Base-by-base conservation (phyloP, 2,113 vertebrate genomes). In the Orientallactaga bullata region DNA sequence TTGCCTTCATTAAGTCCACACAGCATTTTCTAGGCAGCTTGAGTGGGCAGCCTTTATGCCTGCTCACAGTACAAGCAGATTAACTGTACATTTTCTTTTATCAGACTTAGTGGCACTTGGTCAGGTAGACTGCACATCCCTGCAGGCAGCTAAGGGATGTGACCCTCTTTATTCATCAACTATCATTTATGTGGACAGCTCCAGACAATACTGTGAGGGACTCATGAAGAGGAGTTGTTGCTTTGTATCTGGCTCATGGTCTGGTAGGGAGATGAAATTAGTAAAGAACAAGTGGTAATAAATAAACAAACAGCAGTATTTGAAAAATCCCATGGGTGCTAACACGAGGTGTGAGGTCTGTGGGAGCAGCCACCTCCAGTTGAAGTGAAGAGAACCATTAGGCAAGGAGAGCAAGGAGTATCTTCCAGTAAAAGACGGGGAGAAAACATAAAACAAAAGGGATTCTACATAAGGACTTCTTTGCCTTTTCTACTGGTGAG, bases 151-250 rank as follows among this genome's bases (percentile, higher is more conserved):
- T 81, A 66, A 95, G 28, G 10, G 42, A 77, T 73, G 18, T 72
- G 66, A 85, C 11, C 39, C 60, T 92, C 26, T 76, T 63, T 71
- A 82, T 66, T 92, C 79, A 71, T 94, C 74, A 92, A 72, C 68
- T 79, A 94, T 77, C 35, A 32, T 76, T 39, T 86, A 10, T 68
- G 32, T 73, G 79, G 68, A 95, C 78, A 85, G 8, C 28, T 18
- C 12, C 37, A 94, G 68, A 85, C 32, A n/a, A 85, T 12, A 42
- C 55, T 60, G 39, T 60, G 5, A 90, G 30, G 47, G 17, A 74
- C 47, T 60, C 7, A 77, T 66, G 15, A 73, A 77, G 8, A 69
- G 39, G 89, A 94, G n/a, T 13, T 32, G 17, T 89, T 47, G 81
- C 13, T 21, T 80, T 7, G 9, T 12, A 42, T 84, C 18, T 76